A percentile compares a stretch with the other conserved stretches of the same genome.
These are phyloP conservation scores for Bursaphelenchus okinawaensis DNA, from an alignment of 2,888 invertebrate genomes.

Conservation along the genomic window DNA sequence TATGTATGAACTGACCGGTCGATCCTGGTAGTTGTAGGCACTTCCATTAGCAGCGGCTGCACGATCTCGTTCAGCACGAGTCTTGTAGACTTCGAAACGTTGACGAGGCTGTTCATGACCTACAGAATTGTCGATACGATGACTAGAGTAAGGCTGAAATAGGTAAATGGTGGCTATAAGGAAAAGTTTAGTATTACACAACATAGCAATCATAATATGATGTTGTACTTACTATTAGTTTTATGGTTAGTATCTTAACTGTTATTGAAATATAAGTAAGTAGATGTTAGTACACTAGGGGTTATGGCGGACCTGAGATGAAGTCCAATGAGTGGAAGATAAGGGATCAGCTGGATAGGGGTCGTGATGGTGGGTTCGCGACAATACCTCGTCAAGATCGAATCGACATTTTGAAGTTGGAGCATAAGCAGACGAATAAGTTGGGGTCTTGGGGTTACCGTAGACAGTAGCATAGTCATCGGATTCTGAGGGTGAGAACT, in stretches of 20 bases:
- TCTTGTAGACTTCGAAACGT: slow-evolving; percentile 54
- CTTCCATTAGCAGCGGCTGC: slow-evolving; percentile 16
- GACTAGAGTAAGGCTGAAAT: slow-evolving; percentile 19
- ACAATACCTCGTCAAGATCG: slow-evolving; percentile 6
- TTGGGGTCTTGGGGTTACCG: slow-evolving; percentile 1
- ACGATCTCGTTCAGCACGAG: slow-evolving; percentile 53
- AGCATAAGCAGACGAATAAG: background rate
- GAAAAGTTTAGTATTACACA: too few species aligned
- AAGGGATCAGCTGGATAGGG: background rate
- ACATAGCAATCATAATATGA: too few species aligned
- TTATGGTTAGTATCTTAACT: too few species aligned
- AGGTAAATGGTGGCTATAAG: too few species aligned
- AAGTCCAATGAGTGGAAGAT: background rate
- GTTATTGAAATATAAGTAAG: too few species aligned
- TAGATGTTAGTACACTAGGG: too few species aligned
- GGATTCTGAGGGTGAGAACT: slow-evolving; percentile 18
- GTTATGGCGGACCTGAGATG: background rate
- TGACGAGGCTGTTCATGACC: slow-evolving; percentile 28
- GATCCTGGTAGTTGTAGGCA: slow-evolving; percentile 14
- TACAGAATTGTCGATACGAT: slow-evolving; percentile 35
- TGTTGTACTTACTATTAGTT: too few species aligned
- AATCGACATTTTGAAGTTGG: background rate
- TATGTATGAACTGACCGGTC: slow-evolving; percentile 27
- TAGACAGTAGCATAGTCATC: slow-evolving; percentile 27
- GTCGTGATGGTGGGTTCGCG: slow-evolving; percentile 12